A percentile compares a stretch with the other conserved stretches of the same genome.
phyloP scores from a whole-genome alignment of 2,888 invertebrate species.

The Lagria hirta region DNA sequence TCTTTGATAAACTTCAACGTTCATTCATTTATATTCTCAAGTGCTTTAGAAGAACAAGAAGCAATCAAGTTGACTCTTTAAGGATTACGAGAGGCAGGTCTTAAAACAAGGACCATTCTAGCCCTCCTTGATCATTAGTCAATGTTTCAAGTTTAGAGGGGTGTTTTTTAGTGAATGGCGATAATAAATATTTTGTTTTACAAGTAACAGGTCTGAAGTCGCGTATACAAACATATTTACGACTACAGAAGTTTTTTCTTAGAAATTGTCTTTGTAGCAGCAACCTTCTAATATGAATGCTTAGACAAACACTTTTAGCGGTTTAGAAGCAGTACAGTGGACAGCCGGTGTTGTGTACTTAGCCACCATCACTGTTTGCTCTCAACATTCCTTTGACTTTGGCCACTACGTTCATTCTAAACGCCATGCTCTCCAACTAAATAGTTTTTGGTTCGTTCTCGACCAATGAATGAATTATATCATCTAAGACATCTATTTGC shows the following conservation, averaged over 20 bases:
- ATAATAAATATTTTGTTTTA: constrained; percentile 9
- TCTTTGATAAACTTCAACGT: too few relatives aligned
- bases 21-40: too few relatives aligned
- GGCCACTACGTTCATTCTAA: constrained; percentile 34
- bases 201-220: constrained; percentile 10
- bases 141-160: too few relatives aligned
- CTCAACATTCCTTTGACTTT: constrained; percentile 42
- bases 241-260: constrained; percentile 37
- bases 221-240: constrained; percentile 26
- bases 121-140: too few relatives aligned
- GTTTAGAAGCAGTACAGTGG: constrained; percentile 47
- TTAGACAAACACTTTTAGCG: constrained; percentile 52
- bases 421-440: constrained; percentile 1
- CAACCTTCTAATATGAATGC: constrained; percentile 49
- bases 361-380: constrained; percentile 45
- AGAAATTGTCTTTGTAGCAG: constrained; percentile 43
- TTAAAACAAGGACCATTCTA: too few relatives aligned
- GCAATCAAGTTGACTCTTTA: too few relatives aligned
- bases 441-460: too few relatives aligned
- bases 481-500: too few relatives aligned
- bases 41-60: too few relatives aligned
- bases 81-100: too few relatives aligned
- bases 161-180: too few relatives aligned
- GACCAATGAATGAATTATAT: too few relatives aligned
- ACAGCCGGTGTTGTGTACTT: constrained; percentile 45